These are phyloP conservation scores for Orchesellides sinensis DNA, from an alignment of 2,888 invertebrate species.

Conservation along the genomic window DNA sequence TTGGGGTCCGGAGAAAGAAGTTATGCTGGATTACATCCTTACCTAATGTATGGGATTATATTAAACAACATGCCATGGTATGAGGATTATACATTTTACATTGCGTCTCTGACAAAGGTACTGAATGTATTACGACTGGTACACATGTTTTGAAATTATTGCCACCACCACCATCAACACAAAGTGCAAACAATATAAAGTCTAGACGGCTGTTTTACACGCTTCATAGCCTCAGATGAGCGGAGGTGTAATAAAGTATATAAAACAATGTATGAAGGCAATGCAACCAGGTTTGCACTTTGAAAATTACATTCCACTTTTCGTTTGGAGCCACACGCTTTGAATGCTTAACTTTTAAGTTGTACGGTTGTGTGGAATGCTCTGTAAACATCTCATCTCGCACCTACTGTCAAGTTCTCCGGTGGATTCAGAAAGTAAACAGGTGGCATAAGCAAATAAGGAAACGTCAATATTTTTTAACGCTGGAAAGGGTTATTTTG, in stretches of 20 bases:
- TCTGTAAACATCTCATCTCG: background rate
- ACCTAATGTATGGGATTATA: background rate
- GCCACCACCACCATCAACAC: conserved; percentile 6
- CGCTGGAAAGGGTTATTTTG: conserved; percentile 19
- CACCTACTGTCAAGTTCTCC: conserved; percentile 15
- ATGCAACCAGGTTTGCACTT: conserved; percentile 12
- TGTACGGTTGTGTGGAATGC: conserved; percentile 12
- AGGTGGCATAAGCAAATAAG: background rate
- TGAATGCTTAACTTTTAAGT: background rate
- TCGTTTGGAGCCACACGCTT: background rate
- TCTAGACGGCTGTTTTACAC: background rate
- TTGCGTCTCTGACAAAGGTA: no score
- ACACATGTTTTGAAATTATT: conserved; percentile 1
- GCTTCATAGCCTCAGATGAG: conserved; percentile 3
- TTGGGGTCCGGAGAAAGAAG: conserved; percentile 7
- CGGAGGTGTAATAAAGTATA: conserved; percentile 39
- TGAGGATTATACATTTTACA: no score
- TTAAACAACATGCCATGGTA: no score
- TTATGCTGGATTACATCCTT: background rate
- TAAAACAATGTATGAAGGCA: conserved; percentile 11
- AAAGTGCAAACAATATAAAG: background rate
- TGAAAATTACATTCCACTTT: conserved; percentile 13
- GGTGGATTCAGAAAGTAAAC: background rate
- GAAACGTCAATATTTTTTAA: background rate
- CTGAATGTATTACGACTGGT: background rate